Evolutionary conservation across 2,113 vertebrate genomes (phyloP).

Genomic region (Edolisoma coerulescens): DNA sequence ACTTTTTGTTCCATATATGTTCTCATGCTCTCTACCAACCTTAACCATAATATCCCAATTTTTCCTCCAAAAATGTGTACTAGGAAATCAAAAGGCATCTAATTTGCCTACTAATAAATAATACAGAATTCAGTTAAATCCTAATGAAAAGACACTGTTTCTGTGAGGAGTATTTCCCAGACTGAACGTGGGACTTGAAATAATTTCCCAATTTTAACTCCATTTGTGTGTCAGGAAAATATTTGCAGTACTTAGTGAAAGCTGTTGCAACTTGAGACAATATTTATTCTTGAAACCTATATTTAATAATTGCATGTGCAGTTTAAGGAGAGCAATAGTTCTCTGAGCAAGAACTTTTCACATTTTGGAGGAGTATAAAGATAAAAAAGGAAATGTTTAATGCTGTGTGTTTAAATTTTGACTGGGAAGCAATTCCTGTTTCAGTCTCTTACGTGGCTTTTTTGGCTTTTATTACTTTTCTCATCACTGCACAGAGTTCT

Average conservation of each 20-base stretch:
- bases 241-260: background rate
- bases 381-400: background rate
- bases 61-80: background rate
- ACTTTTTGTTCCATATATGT: background rate
- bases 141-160: background rate
- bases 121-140: background rate
- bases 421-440: background rate
- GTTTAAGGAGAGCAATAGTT: background rate
- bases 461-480: slow-evolving; percentile 5
- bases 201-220: background rate
- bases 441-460: background rate
- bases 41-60: background rate
- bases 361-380: background rate
- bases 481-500: background rate
- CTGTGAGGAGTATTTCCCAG: background rate
- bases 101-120: background rate
- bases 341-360: background rate
- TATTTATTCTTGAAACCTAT: background rate
- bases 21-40: background rate
- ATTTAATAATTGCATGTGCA: background rate
- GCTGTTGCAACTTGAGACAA: background rate
- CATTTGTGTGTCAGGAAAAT: background rate
- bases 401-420: background rate
- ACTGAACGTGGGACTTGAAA: background rate
- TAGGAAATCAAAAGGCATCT: background rate